These are phyloP conservation scores for Bambusicola thoracicus DNA, from an alignment of 2,113 vertebrate species.

Conservation along the genomic window DNA sequence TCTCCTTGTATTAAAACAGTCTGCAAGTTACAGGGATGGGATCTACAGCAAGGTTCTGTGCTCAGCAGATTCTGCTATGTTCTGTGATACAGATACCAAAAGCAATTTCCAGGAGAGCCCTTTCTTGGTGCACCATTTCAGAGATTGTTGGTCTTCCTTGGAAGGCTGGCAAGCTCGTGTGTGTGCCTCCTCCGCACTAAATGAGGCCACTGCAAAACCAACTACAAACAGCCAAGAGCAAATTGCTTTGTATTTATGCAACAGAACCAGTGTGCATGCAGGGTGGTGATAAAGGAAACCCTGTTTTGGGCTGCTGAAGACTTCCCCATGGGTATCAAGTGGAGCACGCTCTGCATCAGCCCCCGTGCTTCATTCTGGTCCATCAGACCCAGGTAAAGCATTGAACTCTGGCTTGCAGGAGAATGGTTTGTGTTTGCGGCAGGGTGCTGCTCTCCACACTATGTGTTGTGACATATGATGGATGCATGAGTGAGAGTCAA, in stretches of 20 bases:
- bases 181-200: background rate
- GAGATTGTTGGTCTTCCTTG: background rate
- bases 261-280: background rate
- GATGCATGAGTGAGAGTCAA: background rate
- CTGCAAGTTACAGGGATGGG: background rate
- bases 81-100: background rate
- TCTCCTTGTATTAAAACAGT: background rate
- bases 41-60: background rate
- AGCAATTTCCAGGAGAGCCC: background rate
- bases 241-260: conserved; percentile 25
- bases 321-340: background rate
- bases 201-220: background rate
- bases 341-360: background rate
- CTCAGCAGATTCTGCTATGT: background rate
- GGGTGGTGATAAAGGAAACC: background rate
- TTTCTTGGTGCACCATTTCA: background rate
- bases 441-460: background rate
- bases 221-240: background rate
- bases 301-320: background rate
- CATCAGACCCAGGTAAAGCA: background rate
- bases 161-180: background rate
- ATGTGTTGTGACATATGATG: rapidly evolving
- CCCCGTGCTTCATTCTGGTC: background rate
- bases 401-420: background rate
- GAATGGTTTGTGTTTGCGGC: background rate